phyloP scores from a whole-genome alignment of 2,888 invertebrate species.

The Rhagophthalmus giganteus region DNA sequence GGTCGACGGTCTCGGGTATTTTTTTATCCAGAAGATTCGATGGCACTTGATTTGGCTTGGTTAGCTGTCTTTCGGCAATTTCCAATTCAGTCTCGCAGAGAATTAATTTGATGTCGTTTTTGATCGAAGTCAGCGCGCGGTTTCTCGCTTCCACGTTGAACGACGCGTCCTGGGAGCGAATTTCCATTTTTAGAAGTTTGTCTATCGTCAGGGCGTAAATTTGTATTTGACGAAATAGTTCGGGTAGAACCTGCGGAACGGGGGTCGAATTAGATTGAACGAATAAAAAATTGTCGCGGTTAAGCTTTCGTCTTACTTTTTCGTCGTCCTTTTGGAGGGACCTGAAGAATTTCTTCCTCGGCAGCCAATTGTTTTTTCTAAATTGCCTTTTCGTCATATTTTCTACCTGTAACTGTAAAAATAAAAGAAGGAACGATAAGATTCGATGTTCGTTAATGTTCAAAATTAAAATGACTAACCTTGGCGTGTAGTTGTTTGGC shows the following conservation, averaged over 20 bases:
- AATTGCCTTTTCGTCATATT: slow-evolving; percentile 12
- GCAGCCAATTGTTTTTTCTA: slow-evolving; percentile 17
- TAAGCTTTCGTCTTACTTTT: slow-evolving; percentile 13
- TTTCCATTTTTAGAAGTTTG: slow-evolving; percentile 52
- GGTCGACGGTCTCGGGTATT: slow-evolving; percentile 57
- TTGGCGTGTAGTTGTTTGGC: slow-evolving; percentile 8
- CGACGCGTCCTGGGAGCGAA: slow-evolving; percentile 46
- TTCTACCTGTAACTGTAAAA: slow-evolving; percentile 14
- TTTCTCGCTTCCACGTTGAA: slow-evolving; percentile 48
- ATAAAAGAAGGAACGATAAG: background rate
- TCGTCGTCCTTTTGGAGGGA: slow-evolving; percentile 10
- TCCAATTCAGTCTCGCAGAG: slow-evolving; percentile 61
- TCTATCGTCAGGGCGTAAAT: slow-evolving; percentile 59
- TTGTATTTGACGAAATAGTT: slow-evolving; percentile 61
- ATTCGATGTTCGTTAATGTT: no score
- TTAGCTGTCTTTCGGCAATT: slow-evolving; percentile 46
- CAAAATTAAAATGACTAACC: slow-evolving; percentile 5
- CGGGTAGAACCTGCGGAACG: slow-evolving; percentile 65
- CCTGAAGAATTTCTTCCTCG: slow-evolving; percentile 20
- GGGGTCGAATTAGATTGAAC: no score
- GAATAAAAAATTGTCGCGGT: no score
- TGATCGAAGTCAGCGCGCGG: slow-evolving; percentile 54
- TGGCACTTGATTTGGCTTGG: slow-evolving; percentile 1
- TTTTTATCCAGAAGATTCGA: slow-evolving; percentile 27
- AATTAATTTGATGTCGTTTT: slow-evolving; percentile 55